Conservation (phyloP, 2,888 invertebrate genomes). For the Ectemnius lituratus region DNA sequence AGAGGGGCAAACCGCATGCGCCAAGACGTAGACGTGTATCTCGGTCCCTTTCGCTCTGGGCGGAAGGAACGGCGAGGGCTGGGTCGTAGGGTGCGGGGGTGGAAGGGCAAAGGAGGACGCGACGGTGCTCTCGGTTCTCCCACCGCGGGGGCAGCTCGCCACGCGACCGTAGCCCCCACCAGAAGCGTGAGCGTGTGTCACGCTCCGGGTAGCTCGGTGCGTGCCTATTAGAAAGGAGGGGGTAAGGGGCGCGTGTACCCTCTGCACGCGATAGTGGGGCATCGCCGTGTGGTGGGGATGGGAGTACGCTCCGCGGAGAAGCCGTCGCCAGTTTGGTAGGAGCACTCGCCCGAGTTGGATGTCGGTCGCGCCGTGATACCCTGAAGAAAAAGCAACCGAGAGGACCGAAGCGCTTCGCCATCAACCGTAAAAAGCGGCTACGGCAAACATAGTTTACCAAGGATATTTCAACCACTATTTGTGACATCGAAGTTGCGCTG, state of each 20-base stretch:
- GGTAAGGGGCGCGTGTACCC: slow-evolving; percentile 72
- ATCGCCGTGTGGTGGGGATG: slow-evolving; percentile 61
- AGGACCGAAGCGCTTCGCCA: neutral
- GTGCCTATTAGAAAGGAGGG: slow-evolving; percentile 68
- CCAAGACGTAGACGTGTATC: slow-evolving; percentile 13
- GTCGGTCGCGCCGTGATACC: slow-evolving; percentile 35
- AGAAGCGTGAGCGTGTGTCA: slow-evolving; percentile 71
- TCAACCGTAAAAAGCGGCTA: neutral
- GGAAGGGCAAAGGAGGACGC: slow-evolving; percentile 24
- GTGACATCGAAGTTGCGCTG: neutral
- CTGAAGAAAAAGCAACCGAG: slow-evolving; percentile 9
- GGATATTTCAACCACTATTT: neutral
- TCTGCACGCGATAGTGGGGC: slow-evolving; percentile 50
- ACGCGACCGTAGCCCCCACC: slow-evolving; percentile 75
- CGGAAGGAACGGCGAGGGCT: no score
- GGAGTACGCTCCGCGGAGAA: slow-evolving; percentile 53
- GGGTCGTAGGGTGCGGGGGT: slow-evolving; percentile 2
- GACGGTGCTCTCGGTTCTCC: slow-evolving; percentile 42
- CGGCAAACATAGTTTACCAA: neutral
- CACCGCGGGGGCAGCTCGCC: slow-evolving; percentile 65
- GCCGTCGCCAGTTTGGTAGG: slow-evolving; percentile 73
- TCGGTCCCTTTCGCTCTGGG: slow-evolving; percentile 2
- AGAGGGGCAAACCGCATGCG: slow-evolving; percentile 45
- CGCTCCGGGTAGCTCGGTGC: slow-evolving; percentile 72
- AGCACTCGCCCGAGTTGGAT: slow-evolving; percentile 70